Evolutionary conservation across 2,113 vertebrate species (phyloP).

Genomic region (Actenoides lindsayi): DNA sequence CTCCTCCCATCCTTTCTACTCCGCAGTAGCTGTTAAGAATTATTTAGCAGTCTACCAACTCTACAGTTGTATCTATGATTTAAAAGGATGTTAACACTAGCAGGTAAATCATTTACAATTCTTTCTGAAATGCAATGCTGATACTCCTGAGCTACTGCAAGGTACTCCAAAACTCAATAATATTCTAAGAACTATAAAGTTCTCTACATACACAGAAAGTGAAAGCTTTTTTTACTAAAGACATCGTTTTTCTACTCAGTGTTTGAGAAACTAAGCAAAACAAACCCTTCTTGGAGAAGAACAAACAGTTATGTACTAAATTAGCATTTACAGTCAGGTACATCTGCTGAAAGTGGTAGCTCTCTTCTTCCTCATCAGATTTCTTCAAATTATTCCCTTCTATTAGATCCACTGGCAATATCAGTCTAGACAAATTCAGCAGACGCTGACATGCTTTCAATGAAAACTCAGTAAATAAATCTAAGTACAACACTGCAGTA

Average conservation of each 20-base stretch:
- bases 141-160: background rate
- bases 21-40: background rate
- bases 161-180: background rate
- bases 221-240: background rate
- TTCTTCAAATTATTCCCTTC: background rate
- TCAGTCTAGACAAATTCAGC: background rate
- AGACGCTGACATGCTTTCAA: background rate
- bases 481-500: background rate
- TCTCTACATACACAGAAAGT: background rate
- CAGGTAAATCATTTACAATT: background rate
- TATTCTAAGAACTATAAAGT: background rate
- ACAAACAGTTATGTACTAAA: background rate
- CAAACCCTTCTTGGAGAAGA: background rate
- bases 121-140: background rate
- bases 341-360: background rate
- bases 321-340: background rate
- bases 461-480: background rate
- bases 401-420: background rate
- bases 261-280: background rate
- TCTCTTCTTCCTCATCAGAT: background rate
- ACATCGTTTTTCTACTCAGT: background rate
- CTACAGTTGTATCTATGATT: background rate
- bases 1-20: background rate
- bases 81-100: background rate
- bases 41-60: background rate